Evolutionary conservation across 2,888 invertebrate genomes (phyloP).

Genomic region (Miltochrista miniata): DNA sequence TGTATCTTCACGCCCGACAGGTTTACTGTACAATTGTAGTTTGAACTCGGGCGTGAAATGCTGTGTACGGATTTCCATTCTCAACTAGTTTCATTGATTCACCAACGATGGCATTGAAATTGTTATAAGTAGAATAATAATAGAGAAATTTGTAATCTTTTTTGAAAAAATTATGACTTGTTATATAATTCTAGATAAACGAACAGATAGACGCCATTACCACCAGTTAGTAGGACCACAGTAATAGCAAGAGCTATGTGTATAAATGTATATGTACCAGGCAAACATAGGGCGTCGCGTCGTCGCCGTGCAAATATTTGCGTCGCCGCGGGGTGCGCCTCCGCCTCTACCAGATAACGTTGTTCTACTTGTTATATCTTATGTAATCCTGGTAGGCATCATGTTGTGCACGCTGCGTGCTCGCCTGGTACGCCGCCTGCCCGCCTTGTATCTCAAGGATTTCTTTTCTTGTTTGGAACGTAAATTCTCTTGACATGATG

Average conservation of each 20-base stretch:
- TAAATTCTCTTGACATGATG: neutral
- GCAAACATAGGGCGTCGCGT: constrained; percentile 59
- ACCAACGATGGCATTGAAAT: too few species aligned
- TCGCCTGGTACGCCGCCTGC: constrained; percentile 21
- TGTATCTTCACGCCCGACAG: constrained; percentile 35
- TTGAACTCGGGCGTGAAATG: neutral
- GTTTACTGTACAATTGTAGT: constrained; percentile 16
- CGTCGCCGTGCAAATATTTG: constrained; percentile 57
- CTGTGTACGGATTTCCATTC: neutral
- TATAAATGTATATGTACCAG: constrained; percentile 48
- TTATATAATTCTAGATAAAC: too few species aligned
- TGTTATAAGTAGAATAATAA: too few species aligned
- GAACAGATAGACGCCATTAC: neutral
- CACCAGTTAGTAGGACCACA: constrained; percentile 47
- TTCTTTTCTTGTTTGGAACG: neutral
- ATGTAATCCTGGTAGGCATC: constrained; percentile 55
- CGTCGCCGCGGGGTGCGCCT: constrained; percentile 45
- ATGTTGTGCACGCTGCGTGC: constrained; percentile 27
- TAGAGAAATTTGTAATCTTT: neutral
- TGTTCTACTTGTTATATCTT: constrained; percentile 48
- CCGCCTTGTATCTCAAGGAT: neutral
- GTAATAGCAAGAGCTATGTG: constrained; percentile 46
- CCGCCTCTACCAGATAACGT: constrained; percentile 50
- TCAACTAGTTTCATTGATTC: neutral
- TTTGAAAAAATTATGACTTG: neutral